These are phyloP conservation scores for Penaeus chinensis DNA, from an alignment of 1,140 invertebrate species.

Conservation along the genomic window DNA sequence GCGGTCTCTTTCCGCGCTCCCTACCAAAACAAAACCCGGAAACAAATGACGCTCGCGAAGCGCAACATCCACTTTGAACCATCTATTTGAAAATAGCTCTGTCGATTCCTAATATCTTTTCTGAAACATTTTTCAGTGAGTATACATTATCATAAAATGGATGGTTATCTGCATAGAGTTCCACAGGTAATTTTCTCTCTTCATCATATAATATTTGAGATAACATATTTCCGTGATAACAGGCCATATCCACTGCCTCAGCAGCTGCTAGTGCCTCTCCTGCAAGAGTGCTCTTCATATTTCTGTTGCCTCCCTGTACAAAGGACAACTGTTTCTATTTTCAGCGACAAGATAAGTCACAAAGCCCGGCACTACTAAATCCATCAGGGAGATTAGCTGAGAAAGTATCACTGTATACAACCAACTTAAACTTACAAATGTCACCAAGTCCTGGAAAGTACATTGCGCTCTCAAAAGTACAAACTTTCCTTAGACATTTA, in stretches of 20 bases:
- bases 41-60: too few relatives aligned
- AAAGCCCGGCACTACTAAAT: neutral
- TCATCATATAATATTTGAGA: slow-evolving; percentile 18
- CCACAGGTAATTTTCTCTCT: neutral
- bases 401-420: neutral
- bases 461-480: neutral
- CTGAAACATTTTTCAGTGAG: too few relatives aligned
- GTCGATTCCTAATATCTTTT: too few relatives aligned
- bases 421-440: neutral
- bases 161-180: too few relatives aligned
- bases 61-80: too few relatives aligned
- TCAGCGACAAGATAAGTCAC: neutral
- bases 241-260: neutral
- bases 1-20: too few relatives aligned
- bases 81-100: too few relatives aligned
- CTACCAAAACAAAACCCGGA: too few relatives aligned
- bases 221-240: slow-evolving; percentile 20
- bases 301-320: neutral
- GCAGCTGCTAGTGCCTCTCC: slow-evolving; percentile 2
- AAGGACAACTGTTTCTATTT: slow-evolving; percentile 11
- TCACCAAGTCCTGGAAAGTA: neutral
- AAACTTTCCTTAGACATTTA: neutral
- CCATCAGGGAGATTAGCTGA: neutral
- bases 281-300: neutral
- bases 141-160: neutral